These are phyloP conservation scores for Etheostoma cragini DNA, from an alignment of 2,113 vertebrate species.

Conservation along the genomic window DNA sequence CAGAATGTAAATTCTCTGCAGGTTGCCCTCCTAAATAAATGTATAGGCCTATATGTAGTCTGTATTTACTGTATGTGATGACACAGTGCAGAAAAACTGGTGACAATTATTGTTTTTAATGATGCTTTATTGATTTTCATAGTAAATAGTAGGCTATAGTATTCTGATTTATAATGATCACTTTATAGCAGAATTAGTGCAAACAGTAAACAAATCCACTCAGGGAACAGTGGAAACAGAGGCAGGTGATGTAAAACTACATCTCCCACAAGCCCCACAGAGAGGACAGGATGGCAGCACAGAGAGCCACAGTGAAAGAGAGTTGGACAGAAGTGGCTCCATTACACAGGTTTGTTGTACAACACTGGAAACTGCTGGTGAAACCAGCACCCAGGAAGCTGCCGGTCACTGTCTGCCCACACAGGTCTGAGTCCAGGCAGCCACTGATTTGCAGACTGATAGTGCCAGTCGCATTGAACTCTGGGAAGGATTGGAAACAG, in stretches of 20 bases:
- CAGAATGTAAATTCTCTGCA: too few species aligned
- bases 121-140: background rate
- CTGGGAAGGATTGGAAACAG: conserved; percentile 33
- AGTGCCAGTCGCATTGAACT: conserved; percentile 26
- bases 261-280: conserved; percentile 42
- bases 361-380: conserved; percentile 57
- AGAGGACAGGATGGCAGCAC: conserved; percentile 41
- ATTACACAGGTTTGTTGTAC: conserved; percentile 61
- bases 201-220: background rate
- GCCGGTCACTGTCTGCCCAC: conserved; percentile 32
- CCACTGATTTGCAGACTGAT: conserved; percentile 44
- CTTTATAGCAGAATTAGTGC: background rate
- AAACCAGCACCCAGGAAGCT: background rate
- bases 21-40: too few species aligned
- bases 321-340: conserved; percentile 50
- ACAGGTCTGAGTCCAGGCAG: conserved; percentile 64
- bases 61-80: background rate
- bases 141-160: background rate
- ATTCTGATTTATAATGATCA: background rate
- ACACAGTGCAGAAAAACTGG: background rate
- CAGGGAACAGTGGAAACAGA: background rate
- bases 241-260: background rate
- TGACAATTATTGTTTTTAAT: background rate
- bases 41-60: too few species aligned
- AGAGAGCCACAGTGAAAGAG: conserved; percentile 45